Base-by-base conservation (phyloP, 2,888 invertebrate species). In the Cremastinae sp. region DNA sequence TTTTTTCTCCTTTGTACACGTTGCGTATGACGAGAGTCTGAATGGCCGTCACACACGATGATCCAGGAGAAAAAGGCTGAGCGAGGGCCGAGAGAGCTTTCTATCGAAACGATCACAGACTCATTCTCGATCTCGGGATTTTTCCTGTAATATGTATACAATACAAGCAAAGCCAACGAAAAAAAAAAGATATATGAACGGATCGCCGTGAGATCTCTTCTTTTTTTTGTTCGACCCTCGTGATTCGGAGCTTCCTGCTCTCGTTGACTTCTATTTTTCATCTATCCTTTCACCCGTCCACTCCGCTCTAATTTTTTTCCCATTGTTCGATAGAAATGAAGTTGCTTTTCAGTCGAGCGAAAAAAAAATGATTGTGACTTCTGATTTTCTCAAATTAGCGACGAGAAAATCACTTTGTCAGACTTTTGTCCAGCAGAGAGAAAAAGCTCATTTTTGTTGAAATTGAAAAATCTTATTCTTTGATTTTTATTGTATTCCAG, bases 211-310 rank as follows among this genome's bases (percentile, higher is more conserved):
- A 28, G 55, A 45, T 45, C 7, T 28, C 18, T 56, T 45, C 28
- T 49, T 65, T 65, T 55, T 43, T n/a, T 53, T 8, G 45, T 37
- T 45, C 20, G 43, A 58, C 66, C 70, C 58, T 68, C 64, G 39
- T 41, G 43, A 53, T 74, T 74, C 59, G 49, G 47, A 59, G 62
- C 22, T 74, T 49, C 56, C 49, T 16, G 45, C 22, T 59, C 69
- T 59, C 69, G 49, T 64, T 62, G 28, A 47, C 49, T 51, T 43
- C 70, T 37, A 62, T 51, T 65, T 9, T 49, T 45, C 18, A 37
- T 39, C 14, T 49, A 9, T 43, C 72, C 55, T 35, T 39, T 45
- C 62, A 28, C 47, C 59, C 49, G 28, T 66, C 37, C 53, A 64
- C 47, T 47, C 65, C 56, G 55, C 66, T 61, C 43, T 55, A 71